Evolutionary conservation across 2,113 vertebrate genomes (phyloP), one percentile per base, ranked within the genome.

Genomic region (Cyphomyrus plagiostoma): DNA sequence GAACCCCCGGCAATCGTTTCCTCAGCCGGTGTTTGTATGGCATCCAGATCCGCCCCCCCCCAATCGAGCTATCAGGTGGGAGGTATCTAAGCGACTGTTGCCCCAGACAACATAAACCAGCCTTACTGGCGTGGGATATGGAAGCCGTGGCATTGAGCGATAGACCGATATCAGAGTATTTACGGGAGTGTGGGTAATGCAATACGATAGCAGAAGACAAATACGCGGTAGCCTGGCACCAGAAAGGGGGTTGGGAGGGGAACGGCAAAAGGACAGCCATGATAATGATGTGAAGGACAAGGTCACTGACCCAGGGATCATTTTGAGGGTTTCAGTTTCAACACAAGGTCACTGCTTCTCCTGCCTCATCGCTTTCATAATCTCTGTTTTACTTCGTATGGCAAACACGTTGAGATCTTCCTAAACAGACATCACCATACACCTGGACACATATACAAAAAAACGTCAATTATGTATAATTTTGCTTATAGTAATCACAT

Each of bases 271-370:
- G 87, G 92, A 89, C 85, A 90, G 90, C 86, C 88, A 56, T 91
- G 91, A 91, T 91, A 92, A 91, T 92, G 90, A 89, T 91, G 91
- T 90, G 91, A 91, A 93, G 89, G 89, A 89, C 91, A 93, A 93
- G 93, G 93, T 91, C 91, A 92, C 90, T 93, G 93, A 93, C 91
- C 92, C 91, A 90, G 88, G 91, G 90, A 93, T 93, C 93, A 92
- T 92, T 91, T 74, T 86, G 88, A 82, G 91, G 92, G 82, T 93
- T 93, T 90, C 92, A 91, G 93, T 85, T 91, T 88, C 92, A 92
- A 88, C 53, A 89, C 93, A 93, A 93, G 92, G 92, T 93, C 91
- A 92, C 90, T 91, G 89, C 92, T 93, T 92, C 90, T 90, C 92
- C 92, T 93, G 91, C 92, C 90, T 90, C 88, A 88, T 90, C 77